Base-by-base conservation (phyloP, 2,888 invertebrate species). In the Drosophila trichaetosa region DNA sequence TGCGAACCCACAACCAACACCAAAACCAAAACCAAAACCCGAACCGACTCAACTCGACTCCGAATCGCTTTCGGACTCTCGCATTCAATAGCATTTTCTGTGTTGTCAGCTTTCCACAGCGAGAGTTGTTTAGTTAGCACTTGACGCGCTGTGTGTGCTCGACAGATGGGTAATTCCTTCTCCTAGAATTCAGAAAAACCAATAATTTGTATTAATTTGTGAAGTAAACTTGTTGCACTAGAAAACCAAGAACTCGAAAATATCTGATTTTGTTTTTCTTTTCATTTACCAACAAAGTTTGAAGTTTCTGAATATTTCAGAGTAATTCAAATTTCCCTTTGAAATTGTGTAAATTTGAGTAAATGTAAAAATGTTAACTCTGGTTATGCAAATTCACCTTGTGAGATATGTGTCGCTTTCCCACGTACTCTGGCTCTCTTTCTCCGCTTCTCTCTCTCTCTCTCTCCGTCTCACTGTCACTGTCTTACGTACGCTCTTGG, bases 41-140 rank as follows among this genome's bases (percentile, higher is more conserved):
- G 51, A 38, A 60, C 40, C 40, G 31, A 57, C 61, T 46, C 29
- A 63, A 40, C 62, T 24, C 71, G 61, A 56, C 46, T 49, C 59
- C 49, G 49, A 72, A 27, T 56, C 66, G 65, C 21, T 59, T 13
- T 56, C 38, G 57, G 21, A 66, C 21, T 51, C 36, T 36, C 42
- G 51, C 21, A 27, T 24, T 54, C 38, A 27, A 51, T 24, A 2
- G 24, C 49, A 16, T 24, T 52, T 56, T 40, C 24, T 21, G 56
- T 40, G 36, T 34, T 51, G 24, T 13, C 49, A 29, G n/a, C 46
- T 24, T 51, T 53, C 56, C 61, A 36, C 46, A 59, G 61, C 42
- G 52, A 73, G 7, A 54, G 8, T 4, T 31, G 68, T 83, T 71
- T 75, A 73, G 82, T 89, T 67, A 57, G 70, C 64, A 63, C 57